These are phyloP conservation scores for Sciurus niger DNA, from an alignment of 2,113 vertebrate species.

Conservation along the genomic window DNA sequence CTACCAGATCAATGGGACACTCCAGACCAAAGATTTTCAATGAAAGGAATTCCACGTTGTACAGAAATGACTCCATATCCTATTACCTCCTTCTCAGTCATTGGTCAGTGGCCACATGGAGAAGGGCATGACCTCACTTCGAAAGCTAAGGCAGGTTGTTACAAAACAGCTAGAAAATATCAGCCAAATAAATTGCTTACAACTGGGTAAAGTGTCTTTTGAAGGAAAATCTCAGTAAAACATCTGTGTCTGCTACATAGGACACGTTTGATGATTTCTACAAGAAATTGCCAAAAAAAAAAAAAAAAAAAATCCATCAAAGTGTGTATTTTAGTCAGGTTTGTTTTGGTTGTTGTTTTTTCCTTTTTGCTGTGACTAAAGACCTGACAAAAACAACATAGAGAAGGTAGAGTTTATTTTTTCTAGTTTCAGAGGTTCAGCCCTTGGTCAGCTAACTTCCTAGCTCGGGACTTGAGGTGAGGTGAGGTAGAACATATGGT, in stretches of 20 bases:
- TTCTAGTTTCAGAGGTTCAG: too few relatives aligned
- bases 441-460: too few relatives aligned
- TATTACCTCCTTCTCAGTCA: neutral
- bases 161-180: neutral
- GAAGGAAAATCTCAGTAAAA: neutral
- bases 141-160: neutral
- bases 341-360: too few relatives aligned
- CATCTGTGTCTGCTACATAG: neutral
- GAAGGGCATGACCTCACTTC: neutral
- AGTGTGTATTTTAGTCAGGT: too few relatives aligned
- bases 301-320: too few relatives aligned
- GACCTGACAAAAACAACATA: too few relatives aligned
- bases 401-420: too few relatives aligned
- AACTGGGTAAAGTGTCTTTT: neutral
- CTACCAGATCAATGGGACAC: neutral
- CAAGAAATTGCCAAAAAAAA: neutral
- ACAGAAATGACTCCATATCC: neutral
- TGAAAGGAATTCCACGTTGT: neutral
- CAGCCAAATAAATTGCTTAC: neutral
- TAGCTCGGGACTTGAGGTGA: too few relatives aligned
- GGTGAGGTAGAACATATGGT: too few relatives aligned
- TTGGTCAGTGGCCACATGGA: neutral
- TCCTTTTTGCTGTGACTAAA: too few relatives aligned
- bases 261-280: neutral
- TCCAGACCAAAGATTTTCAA: neutral